A percentile compares a stretch with the other conserved stretches of the same genome.
Evolutionary conservation across 2,113 vertebrate species (phyloP).

Genomic region (Acrocephalus kingi): DNA sequence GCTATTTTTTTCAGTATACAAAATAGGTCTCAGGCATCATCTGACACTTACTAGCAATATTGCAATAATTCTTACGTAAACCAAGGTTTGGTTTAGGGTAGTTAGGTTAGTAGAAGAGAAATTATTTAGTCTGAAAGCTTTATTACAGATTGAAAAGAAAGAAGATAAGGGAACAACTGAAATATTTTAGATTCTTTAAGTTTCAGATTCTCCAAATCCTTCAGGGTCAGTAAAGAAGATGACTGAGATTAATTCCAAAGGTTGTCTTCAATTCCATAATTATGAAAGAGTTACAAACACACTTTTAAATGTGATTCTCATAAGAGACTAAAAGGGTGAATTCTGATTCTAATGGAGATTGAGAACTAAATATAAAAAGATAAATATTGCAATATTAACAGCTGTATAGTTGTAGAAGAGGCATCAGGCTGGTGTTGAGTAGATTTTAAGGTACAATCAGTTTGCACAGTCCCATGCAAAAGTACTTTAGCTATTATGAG

Average conservation of each 20-base stretch:
- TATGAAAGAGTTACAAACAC: neutral
- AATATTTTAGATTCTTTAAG: slow-evolving; percentile 1
- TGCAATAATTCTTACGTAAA: neutral
- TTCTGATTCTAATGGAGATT: neutral
- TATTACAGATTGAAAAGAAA: neutral
- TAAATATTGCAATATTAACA: neutral
- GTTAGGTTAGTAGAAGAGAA: neutral
- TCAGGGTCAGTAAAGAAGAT: neutral
- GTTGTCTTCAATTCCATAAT: neutral
- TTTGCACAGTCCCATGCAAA: neutral
- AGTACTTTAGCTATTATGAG: neutral
- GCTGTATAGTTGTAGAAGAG: neutral
- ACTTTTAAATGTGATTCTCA: neutral
- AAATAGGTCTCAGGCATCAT: neutral
- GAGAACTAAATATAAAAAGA: neutral
- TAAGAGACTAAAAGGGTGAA: neutral
- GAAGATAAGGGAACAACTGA: neutral
- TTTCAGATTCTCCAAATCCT: slow-evolving; percentile 5
- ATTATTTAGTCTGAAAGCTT: neutral
- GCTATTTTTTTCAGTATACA: neutral
- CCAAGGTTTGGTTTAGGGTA: neutral
- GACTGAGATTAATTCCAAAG: neutral
- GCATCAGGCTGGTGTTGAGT: neutral
- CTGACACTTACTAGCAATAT: neutral
- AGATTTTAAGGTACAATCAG: neutral